Base-by-base conservation (phyloP, 1,140 invertebrate species). In the Anastatus disparis region DNA sequence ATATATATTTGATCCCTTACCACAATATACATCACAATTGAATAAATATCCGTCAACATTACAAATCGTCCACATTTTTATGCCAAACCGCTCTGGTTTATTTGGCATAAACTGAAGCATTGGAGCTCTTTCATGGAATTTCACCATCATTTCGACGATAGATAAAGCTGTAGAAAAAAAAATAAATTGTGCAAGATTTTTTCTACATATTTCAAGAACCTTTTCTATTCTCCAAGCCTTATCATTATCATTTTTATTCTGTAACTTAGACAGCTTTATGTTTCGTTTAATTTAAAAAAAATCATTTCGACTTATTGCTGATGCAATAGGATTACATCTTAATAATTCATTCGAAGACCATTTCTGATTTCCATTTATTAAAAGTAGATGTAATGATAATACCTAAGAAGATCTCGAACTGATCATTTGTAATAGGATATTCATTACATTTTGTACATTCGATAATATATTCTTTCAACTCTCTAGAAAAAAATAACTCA, bases 281-380 rank as follows among this genome's bases (percentile, higher is more conserved):
- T 66, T 4, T 35, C 27, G 24, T n/a, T 64, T 50, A 20, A 64
- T 50, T 52, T 64, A 9, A 22, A 56, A 17, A 56, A 35, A 56
- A 31, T 35, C 2, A 52, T 65, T 27, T 40, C 63, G 31, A 12
- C 22, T 40, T 22, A 66, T 66, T 40, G 38, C 63, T 27, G 29
- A 40, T 7, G 63, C n/a, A 42, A 66, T 53, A 17, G 50, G 12
- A 22, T 55, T 35, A 24, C 26, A 64, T 35, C 46, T 10, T 35
- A 64, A 64, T 15, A 48, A 64, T 31, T 52, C 46, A 35, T 53
- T 31, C 10, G 13, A 17, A 44, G 58, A 71, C 64, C 68, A 74
- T 70, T 53, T 72, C 31, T 55, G 69, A 71, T 63, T 69, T 65
- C n/a, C 66, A 48, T 42, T 56, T 63, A 55, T 75, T 73, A 24